A percentile compares a stretch with the other conserved stretches of the same genome.
Evolutionary conservation across 2,888 invertebrate species (phyloP).

Genomic region (Hypena proboscidalis): DNA sequence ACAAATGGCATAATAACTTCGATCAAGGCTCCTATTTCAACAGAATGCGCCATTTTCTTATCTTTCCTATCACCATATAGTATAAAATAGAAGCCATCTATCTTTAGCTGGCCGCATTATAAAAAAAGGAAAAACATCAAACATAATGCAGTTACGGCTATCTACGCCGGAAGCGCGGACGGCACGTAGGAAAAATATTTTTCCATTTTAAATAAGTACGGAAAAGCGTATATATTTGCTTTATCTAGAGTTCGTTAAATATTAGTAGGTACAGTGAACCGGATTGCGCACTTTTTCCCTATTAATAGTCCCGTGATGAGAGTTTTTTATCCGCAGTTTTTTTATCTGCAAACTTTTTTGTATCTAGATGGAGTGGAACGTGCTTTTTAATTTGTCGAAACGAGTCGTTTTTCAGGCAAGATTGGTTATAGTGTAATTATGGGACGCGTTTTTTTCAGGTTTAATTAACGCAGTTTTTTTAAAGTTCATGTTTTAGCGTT

Average conservation of each 20-base stretch:
- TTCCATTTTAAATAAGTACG: conserved; percentile 79
- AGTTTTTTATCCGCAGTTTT: conserved; percentile 35
- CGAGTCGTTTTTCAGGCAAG: conserved; percentile 29
- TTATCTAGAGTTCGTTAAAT: conserved; percentile 82
- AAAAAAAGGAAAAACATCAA: conserved; percentile 51
- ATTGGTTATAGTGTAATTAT: conserved; percentile 31
- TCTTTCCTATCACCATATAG: conserved; percentile 31
- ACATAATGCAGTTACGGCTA: conserved; percentile 51
- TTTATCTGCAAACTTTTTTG: conserved; percentile 35
- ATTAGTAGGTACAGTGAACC: conserved; percentile 69
- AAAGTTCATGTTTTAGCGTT: background rate
- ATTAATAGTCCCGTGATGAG: conserved; percentile 73
- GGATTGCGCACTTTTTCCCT: conserved; percentile 67
- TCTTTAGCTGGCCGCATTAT: conserved; percentile 46
- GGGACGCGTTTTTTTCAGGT: conserved; percentile 28
- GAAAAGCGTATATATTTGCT: conserved; percentile 77
- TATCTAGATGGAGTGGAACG: conserved; percentile 62
- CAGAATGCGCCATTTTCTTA: conserved; percentile 8
- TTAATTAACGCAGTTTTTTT: conserved; percentile 24
- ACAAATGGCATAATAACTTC: background rate
- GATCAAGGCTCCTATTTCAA: background rate
- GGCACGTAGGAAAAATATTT: conserved; percentile 78
- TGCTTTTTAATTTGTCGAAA: conserved; percentile 55
- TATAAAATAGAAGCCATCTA: conserved; percentile 43
- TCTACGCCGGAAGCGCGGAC: conserved; percentile 52